Percentiles rank a stretch among this genome's conserved stretches.
These are phyloP conservation scores for Carassius carassius DNA, from an alignment of 2,113 vertebrate species.

Conservation along the genomic window DNA sequence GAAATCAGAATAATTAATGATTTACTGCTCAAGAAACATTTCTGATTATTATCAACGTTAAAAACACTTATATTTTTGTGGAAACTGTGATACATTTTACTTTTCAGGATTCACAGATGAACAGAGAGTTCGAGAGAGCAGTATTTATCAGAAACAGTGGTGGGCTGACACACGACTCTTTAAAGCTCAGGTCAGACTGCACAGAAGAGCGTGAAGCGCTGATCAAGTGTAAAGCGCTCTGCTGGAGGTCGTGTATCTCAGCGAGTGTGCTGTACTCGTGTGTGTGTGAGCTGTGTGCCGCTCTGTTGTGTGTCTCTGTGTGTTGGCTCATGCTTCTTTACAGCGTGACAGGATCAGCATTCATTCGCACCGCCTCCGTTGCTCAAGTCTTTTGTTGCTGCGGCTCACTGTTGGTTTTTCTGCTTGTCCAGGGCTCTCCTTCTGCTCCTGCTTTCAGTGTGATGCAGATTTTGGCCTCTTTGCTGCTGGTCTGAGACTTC, in stretches of 20 bases:
- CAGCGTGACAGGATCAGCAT: conserved; percentile 53
- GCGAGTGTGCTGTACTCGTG: not conserved
- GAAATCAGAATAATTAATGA: not conserved
- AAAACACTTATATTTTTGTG: not conserved
- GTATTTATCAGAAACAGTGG: not conserved
- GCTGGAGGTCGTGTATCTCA: not conserved
- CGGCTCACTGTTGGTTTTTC: conserved; percentile 43
- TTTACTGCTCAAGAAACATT: not conserved
- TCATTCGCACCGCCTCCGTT: conserved; percentile 41
- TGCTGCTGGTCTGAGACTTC: not conserved
- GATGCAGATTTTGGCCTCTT: not conserved
- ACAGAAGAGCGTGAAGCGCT: too few species aligned
- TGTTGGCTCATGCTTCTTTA: conserved; percentile 43
- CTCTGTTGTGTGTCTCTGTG: conserved; percentile 36
- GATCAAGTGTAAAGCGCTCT: not conserved
- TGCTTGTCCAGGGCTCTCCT: conserved; percentile 16
- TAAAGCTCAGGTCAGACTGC: not conserved
- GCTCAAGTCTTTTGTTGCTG: conserved; percentile 42
- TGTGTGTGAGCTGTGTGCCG: not conserved
- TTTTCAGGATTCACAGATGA: too few species aligned
- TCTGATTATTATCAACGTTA: not conserved
- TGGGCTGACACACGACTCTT: not conserved
- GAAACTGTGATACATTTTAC: too few species aligned
- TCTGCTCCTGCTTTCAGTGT: not conserved
- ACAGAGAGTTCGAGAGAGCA: too few species aligned